A percentile compares a stretch with the other conserved stretches of the same genome.
phyloP scores from a whole-genome alignment of 2,888 invertebrate genomes.

The Himalopsyche tibetana region DNA sequence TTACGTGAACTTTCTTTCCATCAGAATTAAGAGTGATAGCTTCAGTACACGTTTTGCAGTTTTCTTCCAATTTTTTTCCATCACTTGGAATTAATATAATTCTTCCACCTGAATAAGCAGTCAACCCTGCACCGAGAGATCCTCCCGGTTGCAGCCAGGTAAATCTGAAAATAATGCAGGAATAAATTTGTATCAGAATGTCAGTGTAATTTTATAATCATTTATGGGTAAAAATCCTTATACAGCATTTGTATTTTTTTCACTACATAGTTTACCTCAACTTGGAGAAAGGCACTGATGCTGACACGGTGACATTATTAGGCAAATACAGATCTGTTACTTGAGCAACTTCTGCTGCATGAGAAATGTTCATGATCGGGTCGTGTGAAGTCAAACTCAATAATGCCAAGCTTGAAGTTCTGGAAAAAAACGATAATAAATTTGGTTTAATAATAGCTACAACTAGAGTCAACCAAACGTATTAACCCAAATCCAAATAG shows the following conservation, averaged over 20 bases:
- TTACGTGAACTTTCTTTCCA: conserved; percentile 5
- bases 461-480: too few species aligned
- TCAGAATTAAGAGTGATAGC: background rate
- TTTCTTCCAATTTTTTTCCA: conserved; percentile 45
- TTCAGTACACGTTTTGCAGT: background rate
- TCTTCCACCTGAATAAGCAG: conserved; percentile 73
- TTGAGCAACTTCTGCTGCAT: conserved; percentile 82
- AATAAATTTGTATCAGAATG: too few species aligned
- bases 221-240: too few species aligned
- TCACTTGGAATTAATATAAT: conserved; percentile 66
- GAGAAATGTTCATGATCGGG: conserved; percentile 80
- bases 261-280: conserved; percentile 51
- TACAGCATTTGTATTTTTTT: too few species aligned
- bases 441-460: too few species aligned
- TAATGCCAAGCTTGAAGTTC: conserved; percentile 73
- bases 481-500: too few species aligned
- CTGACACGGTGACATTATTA: conserved; percentile 75
- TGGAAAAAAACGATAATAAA: conserved; percentile 64
- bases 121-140: conserved; percentile 70
- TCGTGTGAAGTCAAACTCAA: conserved; percentile 77
- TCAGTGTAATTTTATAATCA: too few species aligned
- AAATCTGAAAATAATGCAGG: conserved; percentile 67
- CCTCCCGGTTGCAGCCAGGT: conserved; percentile 73
- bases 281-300: conserved; percentile 62
- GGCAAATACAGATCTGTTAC: conserved; percentile 82